phyloP scores from a whole-genome alignment of 2,797 vertebrate genomes.

The Sarcoramphus papa region DNA sequence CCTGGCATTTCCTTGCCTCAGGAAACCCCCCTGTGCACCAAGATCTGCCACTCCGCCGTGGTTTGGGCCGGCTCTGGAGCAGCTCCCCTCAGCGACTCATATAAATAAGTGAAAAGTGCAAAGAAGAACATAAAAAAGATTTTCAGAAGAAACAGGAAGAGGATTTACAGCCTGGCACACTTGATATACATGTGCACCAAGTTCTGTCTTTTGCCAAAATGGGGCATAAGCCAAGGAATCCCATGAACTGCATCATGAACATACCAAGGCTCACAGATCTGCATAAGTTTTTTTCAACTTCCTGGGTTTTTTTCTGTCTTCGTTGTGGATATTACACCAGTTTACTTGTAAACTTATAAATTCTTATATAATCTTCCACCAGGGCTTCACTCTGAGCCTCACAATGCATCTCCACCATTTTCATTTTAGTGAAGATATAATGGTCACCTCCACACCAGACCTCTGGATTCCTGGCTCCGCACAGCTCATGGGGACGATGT shows the following conservation, averaged over 20 bases:
- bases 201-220: neutral
- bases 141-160: neutral
- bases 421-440: neutral
- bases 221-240: neutral
- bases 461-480: neutral
- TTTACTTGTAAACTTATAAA: neutral
- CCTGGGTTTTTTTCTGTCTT: neutral
- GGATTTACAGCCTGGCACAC: neutral
- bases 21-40: no score
- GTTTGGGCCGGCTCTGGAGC: no score
- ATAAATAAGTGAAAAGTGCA: neutral
- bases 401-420: neutral
- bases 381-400: neutral
- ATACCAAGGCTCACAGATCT: neutral
- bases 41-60: no score
- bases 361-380: neutral
- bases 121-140: neutral
- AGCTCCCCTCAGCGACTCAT: neutral
- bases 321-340: neutral
- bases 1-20: no score
- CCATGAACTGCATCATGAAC: neutral
- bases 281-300: neutral
- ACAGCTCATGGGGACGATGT: neutral
- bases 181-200: neutral
- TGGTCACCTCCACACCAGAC: neutral